A percentile compares a stretch with the other conserved stretches of the same genome.
phyloP scores from a whole-genome alignment of 2,888 invertebrate species.

The Hirudinaria manillensis region DNA sequence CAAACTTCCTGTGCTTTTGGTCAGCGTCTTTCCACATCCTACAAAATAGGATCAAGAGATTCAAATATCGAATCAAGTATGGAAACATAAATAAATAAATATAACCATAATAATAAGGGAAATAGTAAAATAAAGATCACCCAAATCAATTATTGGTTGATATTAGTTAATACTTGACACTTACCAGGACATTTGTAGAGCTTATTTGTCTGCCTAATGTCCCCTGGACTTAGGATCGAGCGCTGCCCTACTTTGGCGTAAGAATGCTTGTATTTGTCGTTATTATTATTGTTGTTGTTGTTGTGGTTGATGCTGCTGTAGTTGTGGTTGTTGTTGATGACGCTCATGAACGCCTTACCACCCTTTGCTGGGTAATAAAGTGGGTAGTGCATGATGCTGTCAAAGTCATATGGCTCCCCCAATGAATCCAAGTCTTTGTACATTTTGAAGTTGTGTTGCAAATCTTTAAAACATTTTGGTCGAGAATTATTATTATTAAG shows the following conservation, averaged over 20 bases:
- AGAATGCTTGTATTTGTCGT: neutral
- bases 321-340: conserved; percentile 52
- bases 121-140: no score
- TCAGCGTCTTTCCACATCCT: conserved; percentile 73
- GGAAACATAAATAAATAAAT: neutral
- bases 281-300: neutral
- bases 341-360: conserved; percentile 85
- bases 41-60: neutral
- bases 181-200: conserved; percentile 87
- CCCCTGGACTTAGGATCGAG: conserved; percentile 81
- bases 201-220: conserved; percentile 91
- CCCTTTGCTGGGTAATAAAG: conserved; percentile 88
- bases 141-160: no score
- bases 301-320: conserved; percentile 51
- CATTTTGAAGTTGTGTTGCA: conserved; percentile 95
- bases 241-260: conserved; percentile 71
- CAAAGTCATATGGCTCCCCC: conserved; percentile 90
- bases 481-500: no score
- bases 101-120: neutral
- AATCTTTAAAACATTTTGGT: conserved; percentile 68
- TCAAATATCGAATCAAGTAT: neutral
- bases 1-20: conserved; percentile 48
- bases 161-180: no score
- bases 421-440: conserved; percentile 94
- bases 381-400: conserved; percentile 98